Percentiles rank a stretch among this genome's conserved stretches.
Conservation (phyloP, 2,113 vertebrate species). For the Turdus rufiventris region DNA sequence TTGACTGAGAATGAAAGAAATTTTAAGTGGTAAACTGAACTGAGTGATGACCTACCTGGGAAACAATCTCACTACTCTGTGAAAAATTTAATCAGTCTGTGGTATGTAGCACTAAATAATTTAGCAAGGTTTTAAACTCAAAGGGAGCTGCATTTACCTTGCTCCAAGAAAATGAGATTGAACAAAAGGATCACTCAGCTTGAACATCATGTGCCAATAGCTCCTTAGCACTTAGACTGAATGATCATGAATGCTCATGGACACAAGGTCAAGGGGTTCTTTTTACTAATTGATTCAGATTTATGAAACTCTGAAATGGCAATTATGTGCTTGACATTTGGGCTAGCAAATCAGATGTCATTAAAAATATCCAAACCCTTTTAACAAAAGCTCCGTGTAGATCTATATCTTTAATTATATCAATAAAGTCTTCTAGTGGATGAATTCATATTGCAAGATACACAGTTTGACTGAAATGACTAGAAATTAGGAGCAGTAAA, state of each 20-base stretch:
- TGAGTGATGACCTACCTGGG: conserved; percentile 66
- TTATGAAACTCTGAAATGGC: conserved; percentile 54
- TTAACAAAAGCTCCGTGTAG: neutral
- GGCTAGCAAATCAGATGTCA: conserved; percentile 26
- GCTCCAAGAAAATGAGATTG: neutral
- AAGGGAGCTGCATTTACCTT: conserved; percentile 55
- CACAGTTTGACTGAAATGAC: neutral
- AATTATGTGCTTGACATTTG: conserved; percentile 61
- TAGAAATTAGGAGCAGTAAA: neutral
- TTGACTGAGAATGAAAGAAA: conserved; percentile 51
- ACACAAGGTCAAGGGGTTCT: conserved; percentile 39
- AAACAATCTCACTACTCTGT: conserved; percentile 54
- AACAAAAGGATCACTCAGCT: conserved; percentile 37
- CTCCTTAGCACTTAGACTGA: conserved; percentile 2
- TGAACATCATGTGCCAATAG: conserved; percentile 32
- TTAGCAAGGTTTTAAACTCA: conserved; percentile 62
- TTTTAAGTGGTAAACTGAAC: conserved; percentile 60
- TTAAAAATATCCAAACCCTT: conserved; percentile 20
- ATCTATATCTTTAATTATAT: neutral
- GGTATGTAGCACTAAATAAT: conserved; percentile 63
- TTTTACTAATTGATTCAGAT: conserved; percentile 55
- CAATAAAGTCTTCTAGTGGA: neutral
- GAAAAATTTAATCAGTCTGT: conserved; percentile 64
- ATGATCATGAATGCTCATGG: conserved; percentile 16
- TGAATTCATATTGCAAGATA: neutral